Evolutionary conservation across 2,888 invertebrate genomes (phyloP).

Genomic region (Ormyrus pomaceus): DNA sequence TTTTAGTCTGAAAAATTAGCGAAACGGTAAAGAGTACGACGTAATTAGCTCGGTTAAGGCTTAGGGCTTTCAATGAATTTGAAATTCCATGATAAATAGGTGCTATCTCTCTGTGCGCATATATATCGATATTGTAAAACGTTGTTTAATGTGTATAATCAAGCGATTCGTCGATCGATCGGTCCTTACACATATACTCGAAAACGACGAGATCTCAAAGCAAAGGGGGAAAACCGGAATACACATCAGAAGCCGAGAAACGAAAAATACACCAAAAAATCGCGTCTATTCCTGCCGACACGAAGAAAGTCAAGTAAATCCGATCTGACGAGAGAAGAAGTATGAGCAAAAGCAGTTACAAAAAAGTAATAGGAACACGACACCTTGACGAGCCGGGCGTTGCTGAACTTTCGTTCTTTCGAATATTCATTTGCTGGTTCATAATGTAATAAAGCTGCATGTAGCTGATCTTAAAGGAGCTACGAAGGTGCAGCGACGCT

Average conservation of each 20-base stretch:
- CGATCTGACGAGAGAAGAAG: conserved; percentile 15
- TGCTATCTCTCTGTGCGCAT: conserved; percentile 15
- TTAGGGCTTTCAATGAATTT: conserved; percentile 23
- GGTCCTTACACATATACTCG: neutral
- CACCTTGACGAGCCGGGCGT: conserved; percentile 6
- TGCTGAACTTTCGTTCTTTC: conserved; percentile 45
- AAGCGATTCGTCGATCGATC: conserved; percentile 48
- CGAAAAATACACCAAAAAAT: conserved; percentile 47
- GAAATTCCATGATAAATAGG: conserved; percentile 12
- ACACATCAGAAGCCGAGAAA: conserved; percentile 5
- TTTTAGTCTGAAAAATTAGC: no score
- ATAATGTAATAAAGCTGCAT: no score
- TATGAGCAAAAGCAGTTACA: conserved; percentile 6
- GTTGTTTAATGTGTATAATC: conserved; percentile 14
- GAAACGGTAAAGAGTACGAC: no score
- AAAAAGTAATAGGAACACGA: conserved; percentile 1
- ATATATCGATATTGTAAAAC: conserved; percentile 9
- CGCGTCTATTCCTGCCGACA: conserved; percentile 55
- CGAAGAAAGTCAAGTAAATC: conserved; percentile 52
- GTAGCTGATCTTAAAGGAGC: neutral
- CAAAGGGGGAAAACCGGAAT: neutral
- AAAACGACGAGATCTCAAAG: conserved; percentile 22
- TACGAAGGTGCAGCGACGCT: conserved; percentile 46
- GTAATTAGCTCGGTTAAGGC: neutral
- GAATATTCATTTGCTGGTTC: neutral